Evolutionary conservation across 2,888 invertebrate species (phyloP), one percentile per base, ranked within the genome.

Genomic region (Rhagophthalmus giganteus): DNA sequence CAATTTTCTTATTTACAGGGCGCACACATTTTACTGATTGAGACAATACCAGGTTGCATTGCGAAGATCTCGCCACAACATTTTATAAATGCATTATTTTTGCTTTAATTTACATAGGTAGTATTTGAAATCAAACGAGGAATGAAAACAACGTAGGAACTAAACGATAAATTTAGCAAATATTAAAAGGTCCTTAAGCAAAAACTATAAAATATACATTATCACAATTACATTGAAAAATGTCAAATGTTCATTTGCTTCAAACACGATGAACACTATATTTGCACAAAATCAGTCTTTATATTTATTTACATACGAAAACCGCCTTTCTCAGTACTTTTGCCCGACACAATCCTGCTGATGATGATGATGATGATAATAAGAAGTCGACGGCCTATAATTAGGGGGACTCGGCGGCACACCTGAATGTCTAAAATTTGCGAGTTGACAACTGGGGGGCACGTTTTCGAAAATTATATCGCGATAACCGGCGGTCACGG

Each of bases 291-390:
- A 49, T 66, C 67, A 67, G 67, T 67, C 67, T 67, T 66, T 16
- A 61, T 63, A 59, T 62, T 59, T 57, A 61, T 60, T 34, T 34
- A 34, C 15, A 35, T 24, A 15, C 25, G 8, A 45, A 31, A 27
- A 34, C 38, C 39, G 37, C 40, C 56, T 30, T 32, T 40, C 52
- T 61, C 70, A 76, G 71, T 75, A 76, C 56, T 76, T 75, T 58
- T 73, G 74, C 34, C 79, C 80, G 34, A 81, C 80, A 72, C 82
- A 83, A 58, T 83, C 81, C 69, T 81, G 82, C 62, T 82, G 82
- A n/a, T n/a, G n/a, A 20, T 20, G 20, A 60, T 81, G 82, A 62
- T 82, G 82, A 60, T 82, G 81, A 61, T 76, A 76, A 54, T 81
- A 77, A 61, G 80, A 77, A 44, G 80, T 44, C 61, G 65, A 77